Evolutionary conservation across 2,797 vertebrate species (phyloP), one percentile per base, ranked within the genome.

Genomic region (Micrastur ruficollis): DNA sequence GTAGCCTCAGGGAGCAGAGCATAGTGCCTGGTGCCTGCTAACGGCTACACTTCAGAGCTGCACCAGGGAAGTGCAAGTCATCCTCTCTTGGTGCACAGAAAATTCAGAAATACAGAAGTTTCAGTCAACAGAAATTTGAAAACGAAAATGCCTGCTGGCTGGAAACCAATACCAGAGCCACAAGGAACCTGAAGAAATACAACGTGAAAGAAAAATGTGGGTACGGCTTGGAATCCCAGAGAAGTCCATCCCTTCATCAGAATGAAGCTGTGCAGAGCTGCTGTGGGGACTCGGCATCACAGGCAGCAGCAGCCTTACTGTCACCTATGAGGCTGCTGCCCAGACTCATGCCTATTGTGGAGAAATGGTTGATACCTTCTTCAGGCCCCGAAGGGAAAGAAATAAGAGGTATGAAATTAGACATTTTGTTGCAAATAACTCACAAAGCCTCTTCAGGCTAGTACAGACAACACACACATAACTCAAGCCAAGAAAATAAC

Each of bases 361-460:
- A 86, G 36, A 65, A 89, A 93, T 34, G n/a, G 5, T 21, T 67
- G 56, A 52, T 68, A 40, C 34, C 25, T 89, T 90, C 76, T 44
- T 62, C 55, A 75, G 53, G 9, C 50, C 66, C 59, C 55, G 63
- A 80, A 86, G 63, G 62, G 81, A 93, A 89, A 92, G 47, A 93
- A 93, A 86, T 73, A 81, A 86, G 58, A 79, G 11, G 29, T 85
- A 62, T 70, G 74, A 96, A 90, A 90, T 72, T 26, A 82, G 62
- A 49, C 14, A 49, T 81, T 90, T 89, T 63, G 23, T 73, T 86
- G 50, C 74, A 96, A 93, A 86, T 71, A 89, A 73, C n/a, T 90
- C 50, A 66, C 23, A 84, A 88, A 94, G 17, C 25, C 63, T 96
- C 92, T 93, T 92, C 73, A 49, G 95, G 86, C 93, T 82, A 40